Base-by-base conservation (phyloP, 2,888 invertebrate genomes). In the Oegoconia quadripuncta region DNA sequence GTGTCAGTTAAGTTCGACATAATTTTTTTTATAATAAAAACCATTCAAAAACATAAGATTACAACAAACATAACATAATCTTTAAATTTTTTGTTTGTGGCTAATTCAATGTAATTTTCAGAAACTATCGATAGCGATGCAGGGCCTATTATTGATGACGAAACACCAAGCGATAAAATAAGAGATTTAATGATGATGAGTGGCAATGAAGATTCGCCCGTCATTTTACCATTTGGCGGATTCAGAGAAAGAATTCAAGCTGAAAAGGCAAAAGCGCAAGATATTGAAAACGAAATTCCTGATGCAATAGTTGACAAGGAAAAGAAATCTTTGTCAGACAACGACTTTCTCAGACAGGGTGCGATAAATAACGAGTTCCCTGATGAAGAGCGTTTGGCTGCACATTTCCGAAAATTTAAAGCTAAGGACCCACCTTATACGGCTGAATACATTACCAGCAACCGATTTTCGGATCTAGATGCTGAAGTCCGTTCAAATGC, bases 371-470 rank as follows among this genome's bases (percentile, higher is more conserved):
- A 66, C 33, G 64, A 73, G 7, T 74, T 79, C 26, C 53, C 77
- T 11, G 88, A 88, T 35, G 90, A 89, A 56, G 77, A 90, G 45
- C 78, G 89, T 9, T 55, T 88, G 5, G 84, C 88, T 29, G 89
- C 88, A 2, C 84, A 86, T 55, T 79, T 75, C 39, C 66, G 83
- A 9, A 84, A 87, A 53, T 65, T 69, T 13, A 86, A 87, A 61
- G 58, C 62, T 5, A 82, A 82, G 45, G 55, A 69, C 22, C 72
- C 69, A 1, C 80, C 78, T 1, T 78, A 68, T 46, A 86, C 82
- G 2, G 86, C 78, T 26, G 88, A 86, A 52, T 86, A 79, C 50
- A 69, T 82, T 7, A 83, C 79, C 7, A 73, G 65, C 26, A 86
- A 79, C 49, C 67, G 77, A 50, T 70, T 73, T 45, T 75, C 82